Percentiles rank a stretch among this genome's conserved stretches.
phyloP scores from a whole-genome alignment of 2,113 vertebrate genomes.

The Glaucomys volans region DNA sequence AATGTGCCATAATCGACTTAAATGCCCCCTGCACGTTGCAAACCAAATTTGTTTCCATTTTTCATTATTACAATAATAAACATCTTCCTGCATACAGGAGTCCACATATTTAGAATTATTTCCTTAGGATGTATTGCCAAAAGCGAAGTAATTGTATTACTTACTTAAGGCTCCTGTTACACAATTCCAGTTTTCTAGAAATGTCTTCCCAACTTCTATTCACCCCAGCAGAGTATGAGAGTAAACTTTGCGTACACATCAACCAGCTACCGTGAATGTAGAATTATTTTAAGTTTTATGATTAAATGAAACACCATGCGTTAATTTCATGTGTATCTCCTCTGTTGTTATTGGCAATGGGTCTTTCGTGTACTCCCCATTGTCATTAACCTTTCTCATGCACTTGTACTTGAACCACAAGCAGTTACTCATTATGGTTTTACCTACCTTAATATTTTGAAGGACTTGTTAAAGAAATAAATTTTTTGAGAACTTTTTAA shows the following conservation, averaged over 20 bases:
- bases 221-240: background rate
- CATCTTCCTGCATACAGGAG: background rate
- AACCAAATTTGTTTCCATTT: conserved; percentile 62
- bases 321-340: background rate
- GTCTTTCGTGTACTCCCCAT: background rate
- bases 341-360: background rate
- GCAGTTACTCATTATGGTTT: background rate
- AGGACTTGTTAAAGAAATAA: background rate
- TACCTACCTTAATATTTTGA: background rate
- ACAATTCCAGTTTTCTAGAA: background rate
- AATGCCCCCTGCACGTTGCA: background rate
- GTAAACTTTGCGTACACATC: background rate
- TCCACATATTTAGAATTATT: conserved; percentile 48
- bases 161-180: background rate
- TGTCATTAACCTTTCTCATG: background rate
- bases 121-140: conserved; percentile 36
- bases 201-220: background rate
- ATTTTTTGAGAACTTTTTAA: background rate
- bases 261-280: background rate
- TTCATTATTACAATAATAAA: conserved; percentile 57
- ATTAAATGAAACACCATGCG: background rate
- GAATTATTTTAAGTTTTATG: background rate
- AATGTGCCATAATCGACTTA: conserved; percentile 29
- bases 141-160: background rate
- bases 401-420: no score